phyloP scores from a whole-genome alignment of 2,113 vertebrate genomes.

The Eulacestoma nigropectus region DNA sequence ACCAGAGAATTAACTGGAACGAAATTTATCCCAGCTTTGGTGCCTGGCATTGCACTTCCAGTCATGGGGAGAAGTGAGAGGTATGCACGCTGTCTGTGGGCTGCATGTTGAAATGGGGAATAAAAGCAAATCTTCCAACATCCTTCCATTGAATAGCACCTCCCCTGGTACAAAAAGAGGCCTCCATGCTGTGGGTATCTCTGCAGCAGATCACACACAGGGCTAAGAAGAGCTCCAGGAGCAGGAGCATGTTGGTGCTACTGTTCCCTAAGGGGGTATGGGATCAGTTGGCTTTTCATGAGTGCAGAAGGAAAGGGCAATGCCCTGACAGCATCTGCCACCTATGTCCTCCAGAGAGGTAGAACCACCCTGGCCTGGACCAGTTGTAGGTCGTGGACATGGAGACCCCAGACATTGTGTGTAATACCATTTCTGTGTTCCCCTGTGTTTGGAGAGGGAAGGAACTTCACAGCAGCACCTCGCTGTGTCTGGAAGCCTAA shows the following conservation, averaged over 20 bases:
- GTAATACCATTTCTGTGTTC: background rate
- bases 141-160: background rate
- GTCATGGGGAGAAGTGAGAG: background rate
- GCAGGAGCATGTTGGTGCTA: background rate
- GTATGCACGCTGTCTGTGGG: background rate
- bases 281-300: background rate
- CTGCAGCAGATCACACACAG: background rate
- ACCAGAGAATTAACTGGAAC: background rate
- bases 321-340: background rate
- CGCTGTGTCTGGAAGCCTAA: background rate
- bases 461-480: background rate
- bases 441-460: background rate
- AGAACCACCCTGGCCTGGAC: background rate
- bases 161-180: too few species aligned
- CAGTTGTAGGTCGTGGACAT: background rate
- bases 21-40: background rate
- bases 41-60: background rate
- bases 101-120: background rate
- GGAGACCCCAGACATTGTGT: background rate
- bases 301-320: background rate
- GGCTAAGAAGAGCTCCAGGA: background rate
- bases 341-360: background rate
- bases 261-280: fast-evolving
- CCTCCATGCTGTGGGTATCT: background rate
- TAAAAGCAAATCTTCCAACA: background rate